These are phyloP conservation scores for Xylota segnis DNA, from an alignment of 2,888 invertebrate species.

Conservation along the genomic window DNA sequence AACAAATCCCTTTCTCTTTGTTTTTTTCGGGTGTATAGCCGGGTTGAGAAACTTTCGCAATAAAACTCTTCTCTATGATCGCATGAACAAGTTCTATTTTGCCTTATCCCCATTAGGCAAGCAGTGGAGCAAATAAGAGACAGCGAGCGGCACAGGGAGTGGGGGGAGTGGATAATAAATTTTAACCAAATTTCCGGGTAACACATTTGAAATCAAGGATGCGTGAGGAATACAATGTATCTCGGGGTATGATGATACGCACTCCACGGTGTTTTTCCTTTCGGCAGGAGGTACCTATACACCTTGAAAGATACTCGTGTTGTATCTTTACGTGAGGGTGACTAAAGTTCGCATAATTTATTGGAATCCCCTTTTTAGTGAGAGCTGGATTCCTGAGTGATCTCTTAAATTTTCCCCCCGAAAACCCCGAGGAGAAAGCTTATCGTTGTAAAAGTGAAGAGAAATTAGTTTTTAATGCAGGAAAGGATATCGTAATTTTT, in stretches of 20 bases:
- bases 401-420: slow-evolving; percentile 44
- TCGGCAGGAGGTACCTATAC: too few species aligned
- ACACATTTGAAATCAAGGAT: slow-evolving; percentile 71
- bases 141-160: slow-evolving; percentile 10
- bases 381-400: slow-evolving; percentile 36
- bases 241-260: slow-evolving; percentile 42
- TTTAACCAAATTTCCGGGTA: slow-evolving; percentile 71
- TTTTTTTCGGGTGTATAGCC: background rate
- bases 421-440: slow-evolving; percentile 10
- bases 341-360: slow-evolving; percentile 65
- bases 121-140: slow-evolving; percentile 58
- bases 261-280: slow-evolving; percentile 19
- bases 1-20: slow-evolving; percentile 20
- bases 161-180: slow-evolving; percentile 66
- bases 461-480: slow-evolving; percentile 55
- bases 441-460: slow-evolving; percentile 22
- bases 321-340: slow-evolving; percentile 38
- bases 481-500: slow-evolving; percentile 22
- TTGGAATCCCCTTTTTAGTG: slow-evolving; percentile 43
- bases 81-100: slow-evolving; percentile 71
- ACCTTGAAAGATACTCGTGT: slow-evolving; percentile 34
- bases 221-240: slow-evolving; percentile 62
- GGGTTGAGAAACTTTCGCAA: slow-evolving; percentile 66
- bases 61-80: slow-evolving; percentile 74
- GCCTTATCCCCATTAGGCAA: slow-evolving; percentile 64